phyloP scores from a whole-genome alignment of 2,797 vertebrate genomes.

The Poecile montanus region DNA sequence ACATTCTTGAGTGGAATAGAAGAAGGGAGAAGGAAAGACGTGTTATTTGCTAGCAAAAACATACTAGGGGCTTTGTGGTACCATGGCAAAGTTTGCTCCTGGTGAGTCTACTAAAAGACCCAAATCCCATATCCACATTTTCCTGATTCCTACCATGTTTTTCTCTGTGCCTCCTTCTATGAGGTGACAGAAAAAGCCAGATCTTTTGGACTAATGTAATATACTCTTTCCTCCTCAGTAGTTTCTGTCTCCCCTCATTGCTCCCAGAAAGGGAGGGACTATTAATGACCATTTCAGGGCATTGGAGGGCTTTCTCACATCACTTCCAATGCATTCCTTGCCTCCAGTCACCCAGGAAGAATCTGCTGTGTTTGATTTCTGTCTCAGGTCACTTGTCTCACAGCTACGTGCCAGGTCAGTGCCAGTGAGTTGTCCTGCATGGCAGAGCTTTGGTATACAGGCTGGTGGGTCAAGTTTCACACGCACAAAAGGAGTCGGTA shows the following conservation, averaged over 20 bases:
- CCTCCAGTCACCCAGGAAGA: constrained; percentile 8
- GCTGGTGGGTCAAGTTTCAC: constrained; percentile 2
- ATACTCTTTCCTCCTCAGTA: background rate
- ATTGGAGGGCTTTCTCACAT: background rate
- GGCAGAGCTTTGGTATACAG: background rate
- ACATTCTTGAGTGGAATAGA: background rate
- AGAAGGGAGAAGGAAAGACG: background rate
- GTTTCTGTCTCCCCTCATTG: background rate
- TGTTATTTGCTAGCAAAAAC: background rate
- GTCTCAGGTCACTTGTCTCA: constrained; percentile 34
- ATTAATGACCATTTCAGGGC: background rate
- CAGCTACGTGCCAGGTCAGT: background rate
- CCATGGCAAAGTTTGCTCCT: background rate
- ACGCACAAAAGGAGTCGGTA: background rate
- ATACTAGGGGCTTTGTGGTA: background rate
- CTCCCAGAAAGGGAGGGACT: background rate
- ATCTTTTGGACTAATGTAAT: background rate
- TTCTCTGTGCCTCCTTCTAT: background rate
- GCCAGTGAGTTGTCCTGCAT: background rate
- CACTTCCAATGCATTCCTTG: background rate
- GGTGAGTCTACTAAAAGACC: background rate
- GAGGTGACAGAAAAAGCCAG: background rate
- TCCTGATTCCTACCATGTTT: background rate
- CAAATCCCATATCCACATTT: background rate
- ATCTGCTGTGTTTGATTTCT: constrained; percentile 22